phyloP scores from a whole-genome alignment of 1,140 invertebrate genomes.

The Drosophila fuyamai region DNA sequence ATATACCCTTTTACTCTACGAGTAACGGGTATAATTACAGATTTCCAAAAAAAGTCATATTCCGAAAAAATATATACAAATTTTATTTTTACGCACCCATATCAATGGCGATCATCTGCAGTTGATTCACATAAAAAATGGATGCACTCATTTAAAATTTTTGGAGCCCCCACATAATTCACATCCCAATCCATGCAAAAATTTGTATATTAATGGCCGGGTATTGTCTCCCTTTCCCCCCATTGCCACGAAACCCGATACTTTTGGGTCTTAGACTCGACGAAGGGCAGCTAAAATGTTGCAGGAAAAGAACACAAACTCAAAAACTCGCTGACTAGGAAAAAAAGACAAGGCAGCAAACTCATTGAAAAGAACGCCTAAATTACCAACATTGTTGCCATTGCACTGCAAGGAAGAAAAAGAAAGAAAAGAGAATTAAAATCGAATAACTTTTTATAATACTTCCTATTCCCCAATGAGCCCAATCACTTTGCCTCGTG shows the following conservation, averaged over 20 bases:
- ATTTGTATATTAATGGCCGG: neutral
- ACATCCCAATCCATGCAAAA: neutral
- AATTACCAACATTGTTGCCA: no score
- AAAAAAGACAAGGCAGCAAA: neutral
- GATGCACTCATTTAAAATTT: no score
- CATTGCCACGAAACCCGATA: neutral
- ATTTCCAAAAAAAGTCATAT: no score
- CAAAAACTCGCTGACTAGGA: neutral
- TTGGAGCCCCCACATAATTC: no score
- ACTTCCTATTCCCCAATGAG: neutral
- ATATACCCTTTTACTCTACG: no score
- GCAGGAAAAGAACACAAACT: neutral
- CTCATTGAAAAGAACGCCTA: neutral
- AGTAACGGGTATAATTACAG: neutral
- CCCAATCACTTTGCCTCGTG: neutral
- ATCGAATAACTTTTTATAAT: neutral
- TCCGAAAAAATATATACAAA: no score
- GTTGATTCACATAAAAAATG: no score
- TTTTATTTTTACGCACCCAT: no score
- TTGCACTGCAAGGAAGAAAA: neutral
- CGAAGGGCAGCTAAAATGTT: neutral
- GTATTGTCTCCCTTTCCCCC: neutral
- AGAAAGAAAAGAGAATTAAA: neutral
- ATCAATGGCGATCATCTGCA: no score
- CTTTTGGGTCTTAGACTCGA: neutral